Evolutionary conservation across 2,113 vertebrate species (phyloP).

Genomic region (Abramis brama): DNA sequence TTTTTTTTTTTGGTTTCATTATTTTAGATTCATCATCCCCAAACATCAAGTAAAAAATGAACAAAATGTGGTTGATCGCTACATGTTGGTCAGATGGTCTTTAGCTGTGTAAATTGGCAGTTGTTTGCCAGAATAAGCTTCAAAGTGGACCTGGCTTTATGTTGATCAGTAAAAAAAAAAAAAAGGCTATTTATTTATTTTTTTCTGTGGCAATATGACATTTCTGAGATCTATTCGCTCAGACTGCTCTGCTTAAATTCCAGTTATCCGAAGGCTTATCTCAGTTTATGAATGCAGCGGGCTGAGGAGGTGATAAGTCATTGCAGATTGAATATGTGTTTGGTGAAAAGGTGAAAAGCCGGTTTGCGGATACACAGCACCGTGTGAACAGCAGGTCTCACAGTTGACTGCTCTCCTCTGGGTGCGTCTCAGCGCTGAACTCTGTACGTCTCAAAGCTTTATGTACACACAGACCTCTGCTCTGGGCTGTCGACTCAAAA

Average conservation of each 20-base stretch:
- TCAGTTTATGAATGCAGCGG: slow-evolving; percentile 12
- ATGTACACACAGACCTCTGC: slow-evolving; percentile 36
- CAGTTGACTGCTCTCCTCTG: slow-evolving; percentile 22
- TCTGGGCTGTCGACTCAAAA: background rate
- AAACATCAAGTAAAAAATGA: too few species aligned
- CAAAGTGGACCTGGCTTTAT: too few species aligned
- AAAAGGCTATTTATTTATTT: background rate
- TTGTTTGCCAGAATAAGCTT: too few species aligned
- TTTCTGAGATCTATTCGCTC: background rate
- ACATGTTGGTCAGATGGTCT: too few species aligned
- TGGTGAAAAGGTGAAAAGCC: slow-evolving; percentile 22
- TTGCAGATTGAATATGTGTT: slow-evolving; percentile 26
- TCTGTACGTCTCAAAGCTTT: slow-evolving; percentile 25
- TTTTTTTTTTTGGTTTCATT: too few species aligned
- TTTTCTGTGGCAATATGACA: slow-evolving; percentile 1
- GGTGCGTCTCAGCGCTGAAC: slow-evolving; percentile 18
- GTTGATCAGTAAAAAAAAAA: too few species aligned
- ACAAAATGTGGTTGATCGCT: too few species aligned
- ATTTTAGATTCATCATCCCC: too few species aligned
- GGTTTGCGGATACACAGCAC: background rate
- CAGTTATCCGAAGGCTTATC: background rate
- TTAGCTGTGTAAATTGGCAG: too few species aligned
- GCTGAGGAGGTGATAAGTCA: slow-evolving; percentile 11
- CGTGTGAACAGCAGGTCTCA: slow-evolving; percentile 31
- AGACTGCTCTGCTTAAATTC: background rate